These are phyloP conservation scores for Beaufortia kweichowensis DNA, from an alignment of 2,113 vertebrate genomes.

Conservation along the genomic window DNA sequence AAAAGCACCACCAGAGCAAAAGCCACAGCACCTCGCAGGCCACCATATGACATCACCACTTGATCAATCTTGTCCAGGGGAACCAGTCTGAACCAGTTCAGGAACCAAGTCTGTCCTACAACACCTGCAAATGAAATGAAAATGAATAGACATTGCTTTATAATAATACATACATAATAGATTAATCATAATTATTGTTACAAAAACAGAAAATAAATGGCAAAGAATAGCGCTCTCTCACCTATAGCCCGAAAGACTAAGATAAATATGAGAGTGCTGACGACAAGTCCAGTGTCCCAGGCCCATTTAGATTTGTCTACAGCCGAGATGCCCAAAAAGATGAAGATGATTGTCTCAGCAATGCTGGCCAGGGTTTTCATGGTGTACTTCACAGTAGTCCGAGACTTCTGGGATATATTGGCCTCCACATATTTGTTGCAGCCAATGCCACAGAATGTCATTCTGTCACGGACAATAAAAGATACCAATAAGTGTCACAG, in stretches of 20 bases:
- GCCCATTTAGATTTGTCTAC: conserved; percentile 97
- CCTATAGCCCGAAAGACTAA: conserved; percentile 91
- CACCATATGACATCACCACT: conserved; percentile 97
- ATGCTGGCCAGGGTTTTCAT: conserved; percentile 98
- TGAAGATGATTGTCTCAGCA: conserved; percentile 96
- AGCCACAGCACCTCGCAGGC: conserved; percentile 91
- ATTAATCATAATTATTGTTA: too few relatives aligned
- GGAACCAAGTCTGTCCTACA: conserved; percentile 87
- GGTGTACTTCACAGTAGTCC: conserved; percentile 94
- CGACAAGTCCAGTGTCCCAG: conserved; percentile 92
- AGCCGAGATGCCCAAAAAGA: conserved; percentile 93
- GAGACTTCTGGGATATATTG: conserved; percentile 97
- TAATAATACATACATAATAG: too few relatives aligned
- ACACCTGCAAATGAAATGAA: conserved; percentile 76
- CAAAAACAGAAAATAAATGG: not conserved
- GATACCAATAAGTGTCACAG: not conserved
- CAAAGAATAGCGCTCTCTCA: conserved; percentile 65
- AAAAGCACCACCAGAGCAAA: conserved; percentile 92
- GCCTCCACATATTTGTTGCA: conserved; percentile 98
- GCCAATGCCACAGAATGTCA: conserved; percentile 94
- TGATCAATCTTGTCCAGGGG: conserved; percentile 95
- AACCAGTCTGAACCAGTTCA: conserved; percentile 92
- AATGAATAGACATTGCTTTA: too few relatives aligned
- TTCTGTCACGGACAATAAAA: conserved; percentile 66
- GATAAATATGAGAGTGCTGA: conserved; percentile 92